Conservation (phyloP, 1,140 invertebrate species). For the Oryctes rhinoceros region DNA sequence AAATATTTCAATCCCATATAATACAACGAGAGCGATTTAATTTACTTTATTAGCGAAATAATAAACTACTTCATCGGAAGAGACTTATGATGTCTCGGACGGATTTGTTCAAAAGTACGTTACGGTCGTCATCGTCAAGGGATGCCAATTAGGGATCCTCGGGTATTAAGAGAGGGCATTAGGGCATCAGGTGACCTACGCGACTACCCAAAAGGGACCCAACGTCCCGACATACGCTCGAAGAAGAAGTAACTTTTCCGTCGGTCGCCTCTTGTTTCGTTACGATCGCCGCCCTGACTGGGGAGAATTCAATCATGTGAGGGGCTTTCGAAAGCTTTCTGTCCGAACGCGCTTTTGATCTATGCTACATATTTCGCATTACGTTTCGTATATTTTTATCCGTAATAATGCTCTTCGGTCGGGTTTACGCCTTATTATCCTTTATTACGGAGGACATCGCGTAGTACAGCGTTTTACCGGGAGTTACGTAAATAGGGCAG, state of each 20-base stretch:
- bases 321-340: conserved; percentile 37
- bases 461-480: background rate
- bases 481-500: conserved; percentile 38
- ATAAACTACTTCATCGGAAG: conserved; percentile 29
- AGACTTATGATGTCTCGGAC: conserved; percentile 9
- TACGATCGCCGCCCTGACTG: background rate
- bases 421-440: conserved; percentile 44
- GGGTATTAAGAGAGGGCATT: conserved; percentile 39
- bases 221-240: background rate
- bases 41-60: conserved; percentile 42
- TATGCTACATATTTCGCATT: conserved; percentile 36
- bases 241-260: conserved; percentile 1
- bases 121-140: conserved; percentile 34
- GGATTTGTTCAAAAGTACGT: conserved; percentile 32
- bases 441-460: conserved; percentile 38
- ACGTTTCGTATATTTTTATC: conserved; percentile 41
- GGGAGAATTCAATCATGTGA: conserved; percentile 40
- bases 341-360: conserved; percentile 44
- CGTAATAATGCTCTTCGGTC: conserved; percentile 30
- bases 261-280: background rate
- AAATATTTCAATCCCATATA: background rate
- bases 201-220: background rate
- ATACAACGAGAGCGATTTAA: conserved; percentile 10
- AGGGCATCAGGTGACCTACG: conserved; percentile 44
- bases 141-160: conserved; percentile 16